A percentile compares a stretch with the other conserved stretches of the same genome.
Conservation (phyloP, 2,888 invertebrate species). For the Sphaerophoria rueppellii region DNA sequence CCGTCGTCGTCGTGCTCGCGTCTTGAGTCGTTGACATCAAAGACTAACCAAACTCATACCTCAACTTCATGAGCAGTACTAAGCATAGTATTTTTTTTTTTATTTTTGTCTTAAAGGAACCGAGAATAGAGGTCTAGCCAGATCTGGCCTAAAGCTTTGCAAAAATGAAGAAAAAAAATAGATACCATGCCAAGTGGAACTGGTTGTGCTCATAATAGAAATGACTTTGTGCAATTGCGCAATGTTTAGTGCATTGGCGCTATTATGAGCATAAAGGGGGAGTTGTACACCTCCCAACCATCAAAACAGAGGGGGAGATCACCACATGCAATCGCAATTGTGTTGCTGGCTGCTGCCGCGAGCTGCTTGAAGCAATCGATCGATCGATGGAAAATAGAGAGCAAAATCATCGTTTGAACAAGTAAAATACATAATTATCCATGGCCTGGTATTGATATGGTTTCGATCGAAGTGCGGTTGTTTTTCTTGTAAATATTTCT, state of each 20-base stretch:
- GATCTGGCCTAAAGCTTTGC: conserved; percentile 56
- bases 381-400: conserved; percentile 50
- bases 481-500: not conserved
- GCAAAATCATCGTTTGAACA: conserved; percentile 37
- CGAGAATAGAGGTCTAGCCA: conserved; percentile 57
- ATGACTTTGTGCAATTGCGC: conserved; percentile 58
- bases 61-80: conserved; percentile 13
- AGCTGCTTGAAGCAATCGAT: not conserved
- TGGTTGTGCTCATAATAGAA: conserved; percentile 66
- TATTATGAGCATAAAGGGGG: conserved; percentile 25
- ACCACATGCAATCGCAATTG: conserved; percentile 3
- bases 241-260: conserved; percentile 37
- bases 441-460: conserved; percentile 60
- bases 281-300: conserved; percentile 23
- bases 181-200: conserved; percentile 64
- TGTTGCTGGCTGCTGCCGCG: not conserved
- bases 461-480: conserved; percentile 10
- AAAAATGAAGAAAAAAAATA: conserved; percentile 35
- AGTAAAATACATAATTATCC: conserved; percentile 7
- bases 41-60: conserved; percentile 19
- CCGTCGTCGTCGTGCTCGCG: too few relatives aligned
- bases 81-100: conserved; percentile 35
- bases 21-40: too few relatives aligned
- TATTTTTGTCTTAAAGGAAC: conserved; percentile 42
- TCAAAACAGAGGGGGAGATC: conserved; percentile 19